Conservation (phyloP, 2,113 vertebrate species). For the Proteles cristata region DNA sequence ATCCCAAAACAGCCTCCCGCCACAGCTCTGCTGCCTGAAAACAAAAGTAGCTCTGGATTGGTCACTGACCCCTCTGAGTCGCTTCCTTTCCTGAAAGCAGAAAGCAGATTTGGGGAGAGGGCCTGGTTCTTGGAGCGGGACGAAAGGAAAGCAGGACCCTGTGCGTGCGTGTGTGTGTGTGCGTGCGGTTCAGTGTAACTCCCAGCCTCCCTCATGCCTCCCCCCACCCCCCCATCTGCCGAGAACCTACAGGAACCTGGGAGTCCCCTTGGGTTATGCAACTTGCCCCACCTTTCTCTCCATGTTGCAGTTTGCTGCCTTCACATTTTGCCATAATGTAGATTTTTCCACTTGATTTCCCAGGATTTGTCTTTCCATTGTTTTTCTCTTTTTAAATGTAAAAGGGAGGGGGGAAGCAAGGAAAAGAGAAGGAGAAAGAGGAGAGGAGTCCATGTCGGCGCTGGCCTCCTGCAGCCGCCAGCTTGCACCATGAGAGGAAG, state of each 20-base stretch:
- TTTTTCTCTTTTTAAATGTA: slow-evolving; percentile 63
- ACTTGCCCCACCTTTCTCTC: background rate
- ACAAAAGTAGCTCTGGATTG: no score
- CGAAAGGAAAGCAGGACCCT: background rate
- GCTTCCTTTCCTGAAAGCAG: background rate
- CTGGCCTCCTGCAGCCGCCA: background rate
- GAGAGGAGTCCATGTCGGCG: background rate
- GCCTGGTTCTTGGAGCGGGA: background rate
- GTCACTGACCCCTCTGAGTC: background rate
- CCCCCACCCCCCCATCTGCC: background rate
- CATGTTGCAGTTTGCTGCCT: background rate
- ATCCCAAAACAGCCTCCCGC: background rate
- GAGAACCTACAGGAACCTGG: background rate
- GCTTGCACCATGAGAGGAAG: accelerated
- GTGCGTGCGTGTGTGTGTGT: accelerated
- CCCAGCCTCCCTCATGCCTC: background rate
- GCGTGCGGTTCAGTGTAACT: background rate
- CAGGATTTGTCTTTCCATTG: slow-evolving; percentile 58
- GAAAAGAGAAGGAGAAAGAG: background rate
- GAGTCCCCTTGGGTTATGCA: background rate
- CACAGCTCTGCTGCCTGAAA: background rate
- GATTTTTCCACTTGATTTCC: slow-evolving; percentile 73
- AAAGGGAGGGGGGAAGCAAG: background rate
- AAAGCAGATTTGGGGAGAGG: background rate
- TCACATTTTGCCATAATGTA: slow-evolving; percentile 54